phyloP scores from a whole-genome alignment of 1,140 invertebrate genomes.

The Aphelinus atriplicis region DNA sequence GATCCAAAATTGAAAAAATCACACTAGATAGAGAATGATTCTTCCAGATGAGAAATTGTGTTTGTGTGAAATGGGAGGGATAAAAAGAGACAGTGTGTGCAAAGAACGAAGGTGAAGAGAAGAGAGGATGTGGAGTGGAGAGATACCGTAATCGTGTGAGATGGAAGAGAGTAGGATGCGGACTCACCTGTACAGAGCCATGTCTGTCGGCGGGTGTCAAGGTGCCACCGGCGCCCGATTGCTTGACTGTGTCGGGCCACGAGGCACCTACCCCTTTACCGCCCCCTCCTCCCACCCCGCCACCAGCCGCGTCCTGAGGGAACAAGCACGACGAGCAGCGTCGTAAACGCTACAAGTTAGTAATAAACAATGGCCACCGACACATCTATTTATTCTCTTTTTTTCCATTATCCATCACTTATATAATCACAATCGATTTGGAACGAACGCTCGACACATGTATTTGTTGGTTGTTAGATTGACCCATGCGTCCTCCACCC shows the following conservation, averaged over 20 bases:
- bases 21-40: too few relatives aligned
- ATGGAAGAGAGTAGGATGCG: constrained; percentile 43
- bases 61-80: not conserved
- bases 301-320: constrained; percentile 67
- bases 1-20: too few relatives aligned
- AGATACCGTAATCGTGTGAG: not conserved
- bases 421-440: too few relatives aligned
- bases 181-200: constrained; percentile 90
- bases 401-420: too few relatives aligned
- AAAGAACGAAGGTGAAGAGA: constrained; percentile 36
- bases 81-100: constrained; percentile 35
- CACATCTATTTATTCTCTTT: not conserved
- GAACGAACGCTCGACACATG: too few relatives aligned
- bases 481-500: too few relatives aligned
- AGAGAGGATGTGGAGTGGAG: constrained; percentile 32
- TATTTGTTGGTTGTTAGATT: too few relatives aligned
- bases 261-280: constrained; percentile 72
- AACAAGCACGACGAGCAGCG: constrained; percentile 55
- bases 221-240: constrained; percentile 75
- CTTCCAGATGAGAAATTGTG: too few relatives aligned
- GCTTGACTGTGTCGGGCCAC: constrained; percentile 69
- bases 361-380: constrained; percentile 15
- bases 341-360: constrained; percentile 40
- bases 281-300: constrained; percentile 68
- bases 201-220: constrained; percentile 92